Evolutionary conservation across 2,113 vertebrate species (phyloP).

Genomic region (Cnemophilus loriae): DNA sequence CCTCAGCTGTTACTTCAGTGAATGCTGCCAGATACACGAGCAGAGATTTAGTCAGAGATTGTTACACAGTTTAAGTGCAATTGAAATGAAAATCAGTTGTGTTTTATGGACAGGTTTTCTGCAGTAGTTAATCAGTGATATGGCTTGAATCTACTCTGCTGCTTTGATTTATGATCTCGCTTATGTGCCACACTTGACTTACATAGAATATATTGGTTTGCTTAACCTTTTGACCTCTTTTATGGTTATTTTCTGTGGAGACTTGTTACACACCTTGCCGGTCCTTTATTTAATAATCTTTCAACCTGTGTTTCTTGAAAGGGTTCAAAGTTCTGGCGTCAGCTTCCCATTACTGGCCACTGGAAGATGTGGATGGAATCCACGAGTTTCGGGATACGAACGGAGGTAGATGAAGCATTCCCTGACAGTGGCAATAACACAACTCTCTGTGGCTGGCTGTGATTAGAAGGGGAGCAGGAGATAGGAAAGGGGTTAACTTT

Average conservation of each 20-base stretch:
- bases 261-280: neutral
- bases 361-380: slow-evolving; percentile 89
- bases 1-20: neutral
- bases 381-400: slow-evolving; percentile 81
- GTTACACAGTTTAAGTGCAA: neutral
- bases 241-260: neutral
- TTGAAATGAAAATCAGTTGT: neutral
- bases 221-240: neutral
- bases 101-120: neutral
- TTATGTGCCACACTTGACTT: neutral
- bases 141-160: neutral
- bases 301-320: slow-evolving; percentile 58
- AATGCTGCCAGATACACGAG: neutral
- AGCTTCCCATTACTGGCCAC: slow-evolving; percentile 93
- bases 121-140: neutral
- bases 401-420: slow-evolving; percentile 77
- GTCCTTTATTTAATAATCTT: neutral
- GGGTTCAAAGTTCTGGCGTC: slow-evolving; percentile 86
- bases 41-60: neutral
- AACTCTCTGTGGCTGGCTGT: slow-evolving; percentile 63
- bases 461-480: neutral
- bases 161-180: neutral
- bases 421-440: slow-evolving; percentile 70
- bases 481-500: neutral
- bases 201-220: neutral